These are phyloP conservation scores for Saimiri boliviensis DNA, from an alignment of 2,113 vertebrate species.

Conservation along the genomic window DNA sequence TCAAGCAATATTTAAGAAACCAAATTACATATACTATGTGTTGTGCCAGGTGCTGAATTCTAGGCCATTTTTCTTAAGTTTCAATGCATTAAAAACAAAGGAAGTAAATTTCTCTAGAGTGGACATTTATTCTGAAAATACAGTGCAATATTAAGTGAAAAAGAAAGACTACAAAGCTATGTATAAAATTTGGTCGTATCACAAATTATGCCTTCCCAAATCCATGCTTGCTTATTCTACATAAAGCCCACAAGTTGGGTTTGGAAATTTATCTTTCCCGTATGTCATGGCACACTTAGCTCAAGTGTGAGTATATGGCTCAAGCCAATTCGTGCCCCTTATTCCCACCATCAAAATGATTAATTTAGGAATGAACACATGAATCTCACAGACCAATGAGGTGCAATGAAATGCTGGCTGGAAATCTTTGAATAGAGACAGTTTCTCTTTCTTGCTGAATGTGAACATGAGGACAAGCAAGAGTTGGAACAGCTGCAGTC, in stretches of 20 bases:
- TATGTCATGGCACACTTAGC: neutral
- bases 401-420: neutral
- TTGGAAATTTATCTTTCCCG: neutral
- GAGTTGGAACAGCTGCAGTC: neutral
- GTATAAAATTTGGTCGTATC: too few relatives aligned
- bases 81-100: too few relatives aligned
- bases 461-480: neutral
- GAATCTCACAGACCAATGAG: neutral
- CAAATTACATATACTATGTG: neutral
- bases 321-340: neutral
- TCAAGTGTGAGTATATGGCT: neutral
- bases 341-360: neutral
- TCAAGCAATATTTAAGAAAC: neutral
- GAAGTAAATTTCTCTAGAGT: neutral
- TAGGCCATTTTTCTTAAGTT: neutral
- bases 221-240: neutral
- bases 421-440: neutral
- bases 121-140: neutral
- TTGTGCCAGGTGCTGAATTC: neutral
- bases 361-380: neutral
- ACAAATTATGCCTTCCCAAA: neutral
- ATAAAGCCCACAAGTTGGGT: neutral
- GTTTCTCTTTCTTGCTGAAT: neutral
- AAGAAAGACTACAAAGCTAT: too few relatives aligned
- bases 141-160: too few relatives aligned